Evolutionary conservation across 2,888 invertebrate species (phyloP).

Genomic region (Anaspis maculata): DNA sequence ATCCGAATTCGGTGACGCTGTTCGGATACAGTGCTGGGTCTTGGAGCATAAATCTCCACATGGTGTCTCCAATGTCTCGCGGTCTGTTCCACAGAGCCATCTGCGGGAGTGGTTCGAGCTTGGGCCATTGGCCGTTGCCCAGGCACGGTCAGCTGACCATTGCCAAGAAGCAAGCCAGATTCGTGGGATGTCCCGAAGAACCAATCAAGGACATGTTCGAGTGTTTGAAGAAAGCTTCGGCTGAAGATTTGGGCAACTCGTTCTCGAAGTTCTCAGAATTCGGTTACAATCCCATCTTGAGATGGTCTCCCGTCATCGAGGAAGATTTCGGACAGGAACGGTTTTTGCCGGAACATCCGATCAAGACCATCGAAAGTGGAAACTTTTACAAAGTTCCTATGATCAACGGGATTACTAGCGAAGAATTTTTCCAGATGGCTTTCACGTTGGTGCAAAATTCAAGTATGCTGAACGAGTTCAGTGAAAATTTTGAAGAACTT

Average conservation of each 20-base stretch:
- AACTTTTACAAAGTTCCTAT: slow-evolving; percentile 55
- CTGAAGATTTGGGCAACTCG: slow-evolving; percentile 45
- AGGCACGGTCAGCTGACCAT: slow-evolving; percentile 48
- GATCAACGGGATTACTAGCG: slow-evolving; percentile 56
- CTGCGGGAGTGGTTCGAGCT: slow-evolving; percentile 57
- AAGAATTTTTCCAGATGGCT: slow-evolving; percentile 56
- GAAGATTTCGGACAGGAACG: slow-evolving; percentile 57
- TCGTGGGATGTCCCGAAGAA: slow-evolving; percentile 48
- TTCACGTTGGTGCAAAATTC: slow-evolving; percentile 49
- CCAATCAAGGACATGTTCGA: slow-evolving; percentile 46
- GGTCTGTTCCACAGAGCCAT: slow-evolving; percentile 63
- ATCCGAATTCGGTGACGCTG: slow-evolving; percentile 55
- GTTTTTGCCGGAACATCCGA: slow-evolving; percentile 54
- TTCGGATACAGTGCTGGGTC: slow-evolving; percentile 50
- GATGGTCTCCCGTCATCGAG: slow-evolving; percentile 60
- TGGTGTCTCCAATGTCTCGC: slow-evolving; percentile 60
- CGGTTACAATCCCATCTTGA: slow-evolving; percentile 44
- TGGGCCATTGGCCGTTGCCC: slow-evolving; percentile 47
- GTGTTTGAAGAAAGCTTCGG: slow-evolving; percentile 51
- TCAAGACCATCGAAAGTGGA: slow-evolving; percentile 48
- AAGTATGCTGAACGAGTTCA: slow-evolving; percentile 41
- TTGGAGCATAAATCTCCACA: slow-evolving; percentile 41
- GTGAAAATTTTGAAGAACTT: slow-evolving; percentile 52
- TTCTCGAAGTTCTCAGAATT: slow-evolving; percentile 34
- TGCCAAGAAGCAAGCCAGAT: slow-evolving; percentile 53